These are phyloP conservation scores for Drosophila cardini DNA, from an alignment of 1,140 invertebrate genomes.

Conservation along the genomic window DNA sequence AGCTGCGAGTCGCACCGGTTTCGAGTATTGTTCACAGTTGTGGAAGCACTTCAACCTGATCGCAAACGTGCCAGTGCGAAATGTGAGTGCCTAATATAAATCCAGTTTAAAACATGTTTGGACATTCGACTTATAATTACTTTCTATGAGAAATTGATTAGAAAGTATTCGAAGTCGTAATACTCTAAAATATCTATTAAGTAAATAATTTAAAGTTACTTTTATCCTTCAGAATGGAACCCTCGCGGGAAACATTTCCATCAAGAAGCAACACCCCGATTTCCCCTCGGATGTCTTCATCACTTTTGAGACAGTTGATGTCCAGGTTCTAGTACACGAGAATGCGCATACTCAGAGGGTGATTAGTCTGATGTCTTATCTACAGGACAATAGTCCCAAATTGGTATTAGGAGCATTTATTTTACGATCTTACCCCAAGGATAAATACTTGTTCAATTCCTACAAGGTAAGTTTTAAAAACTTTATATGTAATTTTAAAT, in stretches of 20 bases:
- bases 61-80: slow-evolving; percentile 90
- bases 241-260: slow-evolving; percentile 91
- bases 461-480: slow-evolving; percentile 86
- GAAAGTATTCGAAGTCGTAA: not conserved
- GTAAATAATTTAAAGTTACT: slow-evolving; percentile 10
- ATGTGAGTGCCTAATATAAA: slow-evolving; percentile 86
- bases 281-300: slow-evolving; percentile 93
- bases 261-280: slow-evolving; percentile 89
- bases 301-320: slow-evolving; percentile 89
- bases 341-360: slow-evolving; percentile 38
- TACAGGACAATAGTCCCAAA: slow-evolving; percentile 53
- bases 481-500: no score
- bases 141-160: slow-evolving; percentile 3
- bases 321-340: slow-evolving; percentile 79
- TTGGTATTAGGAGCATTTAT: slow-evolving; percentile 69
- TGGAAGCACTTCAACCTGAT: slow-evolving; percentile 88
- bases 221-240: slow-evolving; percentile 86
- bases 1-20: slow-evolving; percentile 84
- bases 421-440: slow-evolving; percentile 55
- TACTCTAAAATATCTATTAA: not conserved
- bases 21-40: slow-evolving; percentile 85
- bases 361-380: slow-evolving; percentile 55
- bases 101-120: slow-evolving; percentile 57
- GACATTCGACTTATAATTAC: not conserved
- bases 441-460: slow-evolving; percentile 65